Base-by-base conservation (phyloP, 2,113 vertebrate species). In the Ceratotherium simum region DNA sequence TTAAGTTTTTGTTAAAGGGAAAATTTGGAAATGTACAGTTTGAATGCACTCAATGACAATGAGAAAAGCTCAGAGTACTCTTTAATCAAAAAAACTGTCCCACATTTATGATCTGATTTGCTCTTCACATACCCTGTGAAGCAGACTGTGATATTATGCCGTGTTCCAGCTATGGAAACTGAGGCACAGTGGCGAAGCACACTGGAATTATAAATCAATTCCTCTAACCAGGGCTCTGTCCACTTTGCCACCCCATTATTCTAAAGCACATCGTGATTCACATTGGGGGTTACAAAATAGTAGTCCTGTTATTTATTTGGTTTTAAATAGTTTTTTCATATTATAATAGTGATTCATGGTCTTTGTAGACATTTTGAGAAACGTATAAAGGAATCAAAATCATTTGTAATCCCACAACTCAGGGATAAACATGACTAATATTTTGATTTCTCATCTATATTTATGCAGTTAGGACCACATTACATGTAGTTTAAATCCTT, bases 321-420 rank as follows among this genome's bases (percentile, higher is more conserved):
- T 58, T 91, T 65, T 31, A 88, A 85, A 86, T 54, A 48, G 29
- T 31, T n/a, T 72, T 72, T 79, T 46, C 39, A 12, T 48, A 67
- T n/a, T 76, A 36, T 48, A 76, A 72, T 21, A 60, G 90, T 81
- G 70, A 89, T 39, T 69, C 48, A 48, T 4, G 14, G 3, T 75
- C 83, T 90, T 90, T 21, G 48, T 39, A 79, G 89, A 51, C 23
- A 62, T 79, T 67, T 69, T 88, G 72, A 96, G 89, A 89, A 87
- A 82, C 58, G 39, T 21, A 39, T 54, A 58, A 85, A 85, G 42
- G 54, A 88, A 67, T 70, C 46, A 82, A 60, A 91, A 76, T 80
- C 54, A 60, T 62, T 16, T 51, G 54, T 73, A 73, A 91, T 82
- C 70, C 62, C 36, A 54, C 12, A 70, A 29, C 4, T 78, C 82